Evolutionary conservation across 2,113 vertebrate species (phyloP).

Genomic region (Phalacrocorax carbo): DNA sequence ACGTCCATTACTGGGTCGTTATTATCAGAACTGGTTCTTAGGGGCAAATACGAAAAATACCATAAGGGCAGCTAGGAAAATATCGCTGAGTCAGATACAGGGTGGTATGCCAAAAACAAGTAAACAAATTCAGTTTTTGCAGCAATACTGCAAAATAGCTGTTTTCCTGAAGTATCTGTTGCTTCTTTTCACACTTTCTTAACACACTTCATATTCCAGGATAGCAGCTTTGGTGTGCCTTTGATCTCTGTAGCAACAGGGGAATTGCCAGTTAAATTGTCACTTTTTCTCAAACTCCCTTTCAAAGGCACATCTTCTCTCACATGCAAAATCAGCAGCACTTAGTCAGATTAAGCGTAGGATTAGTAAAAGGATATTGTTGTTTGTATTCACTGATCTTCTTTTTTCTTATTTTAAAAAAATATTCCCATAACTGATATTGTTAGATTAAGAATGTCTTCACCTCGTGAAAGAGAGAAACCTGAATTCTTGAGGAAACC

Average conservation of each 20-base stretch:
- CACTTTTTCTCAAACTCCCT: slow-evolving; percentile 21
- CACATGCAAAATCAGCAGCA: not conserved
- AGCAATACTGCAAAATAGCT: not conserved
- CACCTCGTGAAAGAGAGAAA: not conserved
- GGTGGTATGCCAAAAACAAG: not conserved
- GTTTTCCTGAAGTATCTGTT: slow-evolving; percentile 35
- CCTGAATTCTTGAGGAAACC: not conserved
- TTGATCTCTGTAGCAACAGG: slow-evolving; percentile 37
- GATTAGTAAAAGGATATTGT: slow-evolving; percentile 24
- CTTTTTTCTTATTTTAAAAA: not conserved
- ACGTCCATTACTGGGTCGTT: not conserved
- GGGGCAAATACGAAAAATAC: not conserved
- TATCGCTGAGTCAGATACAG: not conserved
- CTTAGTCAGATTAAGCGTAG: slow-evolving; percentile 47
- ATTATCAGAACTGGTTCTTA: not conserved
- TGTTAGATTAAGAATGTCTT: not conserved
- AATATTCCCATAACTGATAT: not conserved
- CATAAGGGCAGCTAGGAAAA: not conserved
- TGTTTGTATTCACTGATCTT: not conserved
- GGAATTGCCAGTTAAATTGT: slow-evolving; percentile 50
- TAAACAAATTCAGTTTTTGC: not conserved
- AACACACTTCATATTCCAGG: slow-evolving; percentile 21
- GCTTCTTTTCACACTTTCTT: slow-evolving; percentile 39
- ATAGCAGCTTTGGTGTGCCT: slow-evolving; percentile 38
- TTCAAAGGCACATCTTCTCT: slow-evolving; percentile 11